A percentile compares a stretch with the other conserved stretches of the same genome.
These are phyloP conservation scores for Campylomormyrus numenius DNA, from an alignment of 2,113 vertebrate species.

Conservation along the genomic window DNA sequence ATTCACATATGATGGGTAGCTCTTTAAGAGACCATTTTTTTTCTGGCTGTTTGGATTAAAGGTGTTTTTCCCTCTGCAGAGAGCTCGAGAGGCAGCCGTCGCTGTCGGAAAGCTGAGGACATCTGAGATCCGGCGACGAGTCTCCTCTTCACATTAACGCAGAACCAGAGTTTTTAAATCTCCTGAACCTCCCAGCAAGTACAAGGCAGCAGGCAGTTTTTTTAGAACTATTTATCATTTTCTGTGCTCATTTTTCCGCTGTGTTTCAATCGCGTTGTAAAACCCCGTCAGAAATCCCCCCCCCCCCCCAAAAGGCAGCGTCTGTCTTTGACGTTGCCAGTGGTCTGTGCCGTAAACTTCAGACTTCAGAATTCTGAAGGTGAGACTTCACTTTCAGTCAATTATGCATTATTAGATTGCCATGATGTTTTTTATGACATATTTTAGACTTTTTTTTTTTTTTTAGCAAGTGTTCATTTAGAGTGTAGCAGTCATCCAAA, in stretches of 20 bases:
- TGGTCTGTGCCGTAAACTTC: neutral
- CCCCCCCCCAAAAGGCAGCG: too few relatives aligned
- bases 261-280: neutral
- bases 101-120: neutral
- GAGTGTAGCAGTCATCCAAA: neutral
- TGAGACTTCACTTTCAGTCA: neutral
- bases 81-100: neutral
- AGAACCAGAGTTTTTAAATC: neutral
- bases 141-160: neutral
- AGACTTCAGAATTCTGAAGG: neutral
- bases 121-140: neutral
- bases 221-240: constrained; percentile 33
- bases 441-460: constrained; percentile 19
- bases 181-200: neutral
- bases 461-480: constrained; percentile 5
- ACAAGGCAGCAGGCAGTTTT: constrained; percentile 3
- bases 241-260: constrained; percentile 25
- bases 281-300: neutral
- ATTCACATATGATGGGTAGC: neutral
- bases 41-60: neutral
- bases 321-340: neutral
- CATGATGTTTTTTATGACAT: neutral
- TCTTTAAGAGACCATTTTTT: neutral
- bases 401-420: neutral
- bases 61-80: neutral